Evolutionary conservation across 2,888 invertebrate genomes (phyloP).

Genomic region (Hypena proboscidalis): DNA sequence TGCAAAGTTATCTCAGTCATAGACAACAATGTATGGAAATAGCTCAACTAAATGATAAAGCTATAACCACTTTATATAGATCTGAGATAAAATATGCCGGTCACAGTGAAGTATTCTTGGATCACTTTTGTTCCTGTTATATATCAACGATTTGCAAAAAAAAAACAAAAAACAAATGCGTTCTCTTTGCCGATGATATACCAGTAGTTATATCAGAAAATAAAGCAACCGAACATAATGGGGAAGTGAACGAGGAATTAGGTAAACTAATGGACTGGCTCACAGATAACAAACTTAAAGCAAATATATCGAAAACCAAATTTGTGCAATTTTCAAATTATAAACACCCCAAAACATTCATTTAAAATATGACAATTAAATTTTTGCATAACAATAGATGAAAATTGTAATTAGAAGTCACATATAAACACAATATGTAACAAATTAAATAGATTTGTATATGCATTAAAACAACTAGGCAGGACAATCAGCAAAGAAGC

Average conservation of each 20-base stretch:
- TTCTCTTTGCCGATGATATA: conserved; percentile 17
- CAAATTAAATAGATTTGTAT: conserved; percentile 1
- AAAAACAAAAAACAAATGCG: conserved; percentile 7
- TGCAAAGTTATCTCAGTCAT: neutral
- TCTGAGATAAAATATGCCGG: neutral
- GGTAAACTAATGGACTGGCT: neutral
- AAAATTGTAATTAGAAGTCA: conserved; percentile 1
- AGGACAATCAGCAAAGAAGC: neutral
- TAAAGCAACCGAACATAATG: neutral
- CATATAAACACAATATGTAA: neutral
- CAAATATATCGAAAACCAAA: neutral
- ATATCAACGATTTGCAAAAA: conserved; percentile 13
- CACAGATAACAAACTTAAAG: neutral
- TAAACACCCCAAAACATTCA: neutral
- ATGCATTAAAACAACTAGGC: neutral
- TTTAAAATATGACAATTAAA: neutral
- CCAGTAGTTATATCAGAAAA: conserved; percentile 1
- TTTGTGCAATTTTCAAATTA: conserved; percentile 7
- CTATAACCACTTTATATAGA: neutral
- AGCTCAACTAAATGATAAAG: neutral
- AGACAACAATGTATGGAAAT: neutral
- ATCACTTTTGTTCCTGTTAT: conserved; percentile 10
- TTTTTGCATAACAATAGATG: neutral
- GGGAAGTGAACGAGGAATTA: neutral
- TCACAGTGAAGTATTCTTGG: conserved; percentile 21